Base-by-base conservation (phyloP, 1,140 invertebrate species). In the Drosophila seguyi region DNA sequence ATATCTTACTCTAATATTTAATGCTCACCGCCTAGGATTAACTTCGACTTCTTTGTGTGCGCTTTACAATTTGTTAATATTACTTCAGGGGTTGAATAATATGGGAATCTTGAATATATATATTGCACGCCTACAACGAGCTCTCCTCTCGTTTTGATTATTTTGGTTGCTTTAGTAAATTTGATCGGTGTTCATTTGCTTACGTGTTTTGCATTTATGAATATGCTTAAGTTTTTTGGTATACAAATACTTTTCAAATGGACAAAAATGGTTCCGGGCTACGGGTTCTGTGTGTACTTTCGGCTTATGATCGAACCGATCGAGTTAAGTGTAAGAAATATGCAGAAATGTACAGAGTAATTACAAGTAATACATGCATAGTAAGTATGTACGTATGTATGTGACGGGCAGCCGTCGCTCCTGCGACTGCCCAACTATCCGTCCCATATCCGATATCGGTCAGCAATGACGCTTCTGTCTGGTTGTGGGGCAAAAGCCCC, bases 301-400 rank as follows among this genome's bases (percentile, higher is more conserved):
- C 60, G 81, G 50, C 66, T 83, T 81, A 65, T 73, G 58, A 78
- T 71, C 75, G 18, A 79, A 44, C 44, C 50, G 53, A 55, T 55
- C 52, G 20, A 38, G 52, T 55, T 38, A 44, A 18, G 38, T 58
- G 48, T 79, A 83, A 59, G 57, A 82, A 81, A 78, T 87, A 80
- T 79, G 77, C 73, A 85, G 75, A 90, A 88, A 88, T 88, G 59
- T 88, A 88, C 85, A 88, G 67, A 87, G 65, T 90, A 88, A 88
- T 88, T 88, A 88, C 85, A 88, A 55, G 77, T 71, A 77, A 90
- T 81, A 90, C 74, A 84, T 73, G 48, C 59, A 79, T 65, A 62
- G 65, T 73, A 72, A 50, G n/a, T 50, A 50, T 50, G 47, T 50
- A 53, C 52, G 52, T 53, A 53, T 87, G 39, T 75, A 16, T 52